Conservation (phyloP, 2,888 invertebrate genomes). For the Punctoribates punctum region DNA sequence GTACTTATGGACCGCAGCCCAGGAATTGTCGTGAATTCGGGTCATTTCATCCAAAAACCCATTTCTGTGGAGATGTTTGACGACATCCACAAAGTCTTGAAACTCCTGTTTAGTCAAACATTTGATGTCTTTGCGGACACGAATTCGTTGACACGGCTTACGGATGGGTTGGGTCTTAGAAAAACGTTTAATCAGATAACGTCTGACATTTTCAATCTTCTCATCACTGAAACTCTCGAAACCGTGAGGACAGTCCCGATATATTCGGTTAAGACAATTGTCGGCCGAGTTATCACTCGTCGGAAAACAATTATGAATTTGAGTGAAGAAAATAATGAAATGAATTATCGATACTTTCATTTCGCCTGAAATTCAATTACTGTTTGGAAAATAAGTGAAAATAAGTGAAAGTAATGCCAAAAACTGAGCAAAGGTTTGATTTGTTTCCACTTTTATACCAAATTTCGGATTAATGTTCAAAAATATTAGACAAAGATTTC, state of each 20-base stretch:
- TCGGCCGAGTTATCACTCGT: neutral
- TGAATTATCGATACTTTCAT: too few relatives aligned
- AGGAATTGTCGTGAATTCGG: neutral
- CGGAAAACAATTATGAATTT: neutral
- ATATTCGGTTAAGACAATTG: neutral
- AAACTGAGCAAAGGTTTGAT: too few relatives aligned
- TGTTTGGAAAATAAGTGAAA: too few relatives aligned
- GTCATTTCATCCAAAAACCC: neutral
- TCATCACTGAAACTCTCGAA: neutral
- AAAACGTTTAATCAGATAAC: neutral
- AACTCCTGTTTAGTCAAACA: neutral
- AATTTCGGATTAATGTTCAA: too few relatives aligned
- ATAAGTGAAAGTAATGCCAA: too few relatives aligned
- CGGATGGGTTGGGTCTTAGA: neutral
- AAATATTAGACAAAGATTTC: too few relatives aligned
- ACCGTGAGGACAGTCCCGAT: neutral
- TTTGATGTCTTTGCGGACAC: slow-evolving; percentile 7
- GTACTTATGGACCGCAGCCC: neutral
- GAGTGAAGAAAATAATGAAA: too few relatives aligned
- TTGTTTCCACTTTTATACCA: too few relatives aligned
- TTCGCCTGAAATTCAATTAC: too few relatives aligned
- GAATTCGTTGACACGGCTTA: neutral
- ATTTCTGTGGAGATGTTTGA: neutral
- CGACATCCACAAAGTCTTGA: neutral
- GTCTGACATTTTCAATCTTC: neutral